Evolutionary conservation across 1,140 invertebrate species (phyloP).

Genomic region (Drosophila oshimai): DNA sequence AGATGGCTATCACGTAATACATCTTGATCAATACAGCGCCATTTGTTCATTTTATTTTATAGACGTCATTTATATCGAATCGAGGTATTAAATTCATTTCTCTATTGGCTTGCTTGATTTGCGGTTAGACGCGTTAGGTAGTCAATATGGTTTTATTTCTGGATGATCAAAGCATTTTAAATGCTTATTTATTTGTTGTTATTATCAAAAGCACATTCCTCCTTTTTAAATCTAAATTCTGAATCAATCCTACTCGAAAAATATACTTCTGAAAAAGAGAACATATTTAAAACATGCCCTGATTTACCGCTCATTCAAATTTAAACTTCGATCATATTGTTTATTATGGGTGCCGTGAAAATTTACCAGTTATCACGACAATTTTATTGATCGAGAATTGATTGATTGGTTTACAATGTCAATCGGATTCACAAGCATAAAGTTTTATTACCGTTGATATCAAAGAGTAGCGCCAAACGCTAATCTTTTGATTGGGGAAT

Average conservation of each 20-base stretch:
- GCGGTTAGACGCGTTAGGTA: constrained; percentile 10
- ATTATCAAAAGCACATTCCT: too few relatives aligned
- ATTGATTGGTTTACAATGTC: constrained; percentile 57
- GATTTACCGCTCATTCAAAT: background rate
- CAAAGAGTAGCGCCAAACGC: background rate
- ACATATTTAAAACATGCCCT: too few relatives aligned
- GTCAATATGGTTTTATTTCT: background rate
- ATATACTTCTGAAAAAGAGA: too few relatives aligned
- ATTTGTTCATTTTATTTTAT: constrained; percentile 2
- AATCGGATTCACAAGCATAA: constrained; percentile 28
- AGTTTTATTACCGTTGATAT: background rate
- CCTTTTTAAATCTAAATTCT: too few relatives aligned
- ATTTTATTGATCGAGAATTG: constrained; percentile 40
- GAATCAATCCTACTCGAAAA: too few relatives aligned
- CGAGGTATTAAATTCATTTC: background rate
- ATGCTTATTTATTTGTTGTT: too few relatives aligned
- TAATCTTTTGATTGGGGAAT: constrained; percentile 22
- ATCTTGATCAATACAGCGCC: too few relatives aligned
- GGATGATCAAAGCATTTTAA: constrained; percentile 3
- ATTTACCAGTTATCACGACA: constrained; percentile 16
- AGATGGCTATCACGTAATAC: constrained; percentile 23
- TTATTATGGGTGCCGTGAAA: constrained; percentile 6
- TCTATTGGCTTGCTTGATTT: constrained; percentile 17
- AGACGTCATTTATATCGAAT: background rate
- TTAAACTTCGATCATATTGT: background rate